Conservation (phyloP, 2,888 invertebrate species). For the Hirtodrosophila alboralis region DNA sequence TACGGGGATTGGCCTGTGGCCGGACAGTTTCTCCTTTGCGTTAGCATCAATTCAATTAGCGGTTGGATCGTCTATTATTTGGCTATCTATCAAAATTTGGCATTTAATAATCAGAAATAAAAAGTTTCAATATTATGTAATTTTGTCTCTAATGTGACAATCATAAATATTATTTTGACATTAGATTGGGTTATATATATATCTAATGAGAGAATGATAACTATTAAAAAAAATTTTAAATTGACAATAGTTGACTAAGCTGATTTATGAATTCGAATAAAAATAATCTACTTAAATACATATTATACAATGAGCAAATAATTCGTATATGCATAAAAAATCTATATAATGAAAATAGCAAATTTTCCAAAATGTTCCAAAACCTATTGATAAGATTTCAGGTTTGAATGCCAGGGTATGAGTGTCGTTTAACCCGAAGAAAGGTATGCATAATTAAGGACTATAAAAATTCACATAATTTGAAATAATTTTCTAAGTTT, state of each 20-base stretch:
- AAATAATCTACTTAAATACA: too few relatives aligned
- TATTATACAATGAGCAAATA: too few relatives aligned
- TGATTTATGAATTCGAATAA: neutral
- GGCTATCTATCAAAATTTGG: neutral
- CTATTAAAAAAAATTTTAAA: neutral
- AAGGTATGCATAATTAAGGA: too few relatives aligned
- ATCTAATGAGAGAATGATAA: slow-evolving; percentile 16
- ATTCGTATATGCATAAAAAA: too few relatives aligned
- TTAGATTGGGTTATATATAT: neutral
- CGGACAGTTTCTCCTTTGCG: slow-evolving; percentile 4
- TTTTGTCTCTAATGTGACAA: neutral
- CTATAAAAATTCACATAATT: too few relatives aligned
- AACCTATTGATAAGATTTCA: too few relatives aligned
- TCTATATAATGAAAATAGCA: too few relatives aligned
- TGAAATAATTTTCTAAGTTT: too few relatives aligned
- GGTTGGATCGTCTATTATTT: neutral
- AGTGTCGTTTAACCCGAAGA: too few relatives aligned
- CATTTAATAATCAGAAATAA: neutral
- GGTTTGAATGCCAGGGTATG: too few relatives aligned
- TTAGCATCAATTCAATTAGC: slow-evolving; percentile 38
- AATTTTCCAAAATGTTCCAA: too few relatives aligned
- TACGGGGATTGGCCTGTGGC: neutral
- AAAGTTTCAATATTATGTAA: neutral
- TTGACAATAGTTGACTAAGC: too few relatives aligned
- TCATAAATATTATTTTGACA: neutral